A percentile compares a stretch with the other conserved stretches of the same genome.
Evolutionary conservation across 2,797 vertebrate genomes (phyloP).

Genomic region (Onychomys leucogaster): DNA sequence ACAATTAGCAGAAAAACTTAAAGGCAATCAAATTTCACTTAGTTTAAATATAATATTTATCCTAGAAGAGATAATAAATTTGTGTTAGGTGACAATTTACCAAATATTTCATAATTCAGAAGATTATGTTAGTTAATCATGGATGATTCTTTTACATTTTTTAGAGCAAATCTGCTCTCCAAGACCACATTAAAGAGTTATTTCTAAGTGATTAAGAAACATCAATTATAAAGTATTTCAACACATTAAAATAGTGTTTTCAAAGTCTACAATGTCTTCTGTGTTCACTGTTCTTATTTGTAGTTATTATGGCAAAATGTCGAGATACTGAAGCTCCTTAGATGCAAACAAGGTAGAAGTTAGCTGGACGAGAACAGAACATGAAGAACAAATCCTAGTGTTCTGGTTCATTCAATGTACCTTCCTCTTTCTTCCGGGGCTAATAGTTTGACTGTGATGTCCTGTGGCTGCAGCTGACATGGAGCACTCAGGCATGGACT

Average conservation of each 20-base stretch:
- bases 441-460: background rate
- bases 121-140: background rate
- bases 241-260: background rate
- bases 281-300: background rate
- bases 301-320: background rate
- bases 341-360: background rate
- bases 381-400: background rate
- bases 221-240: background rate
- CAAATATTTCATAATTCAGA: background rate
- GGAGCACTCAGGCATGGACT: background rate
- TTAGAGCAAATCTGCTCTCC: background rate
- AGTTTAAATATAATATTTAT: constrained; percentile 20
- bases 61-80: background rate
- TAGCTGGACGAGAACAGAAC: background rate
- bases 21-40: constrained; percentile 38
- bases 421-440: fast-evolving
- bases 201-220: constrained; percentile 22
- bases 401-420: fast-evolving
- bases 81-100: constrained; percentile 22
- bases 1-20: background rate
- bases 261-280: background rate
- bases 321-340: background rate
- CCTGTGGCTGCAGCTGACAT: too few relatives aligned
- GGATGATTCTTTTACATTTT: background rate
- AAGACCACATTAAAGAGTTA: background rate